Evolutionary conservation across 2,113 vertebrate genomes (phyloP).

Genomic region (Nyctereutes procyonoides): DNA sequence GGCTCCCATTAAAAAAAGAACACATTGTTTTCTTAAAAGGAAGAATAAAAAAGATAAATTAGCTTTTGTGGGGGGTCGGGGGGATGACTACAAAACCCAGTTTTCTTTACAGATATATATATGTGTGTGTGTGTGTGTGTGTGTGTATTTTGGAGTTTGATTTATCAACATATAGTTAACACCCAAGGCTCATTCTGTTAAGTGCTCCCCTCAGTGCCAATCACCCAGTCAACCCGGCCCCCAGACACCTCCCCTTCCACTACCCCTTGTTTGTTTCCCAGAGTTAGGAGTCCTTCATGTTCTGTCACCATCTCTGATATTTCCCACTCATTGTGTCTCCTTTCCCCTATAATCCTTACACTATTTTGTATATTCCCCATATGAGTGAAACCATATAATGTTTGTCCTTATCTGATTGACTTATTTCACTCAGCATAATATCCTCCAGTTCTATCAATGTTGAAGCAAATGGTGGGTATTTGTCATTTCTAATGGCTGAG

Average conservation of each 20-base stretch:
- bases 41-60: background rate
- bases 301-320: too few species aligned
- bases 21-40: background rate
- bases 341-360: background rate
- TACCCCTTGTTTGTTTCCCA: too few species aligned
- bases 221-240: too few species aligned
- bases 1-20: background rate
- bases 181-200: too few species aligned
- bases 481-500: background rate
- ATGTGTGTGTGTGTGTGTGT: too few species aligned
- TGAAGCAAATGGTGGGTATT: background rate
- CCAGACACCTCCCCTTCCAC: too few species aligned
- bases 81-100: too few species aligned
- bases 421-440: background rate
- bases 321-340: background rate
- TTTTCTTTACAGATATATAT: too few species aligned
- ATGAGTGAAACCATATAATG: background rate
- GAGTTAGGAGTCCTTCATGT: too few species aligned
- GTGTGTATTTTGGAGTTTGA: too few species aligned
- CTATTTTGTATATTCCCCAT: background rate
- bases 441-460: background rate
- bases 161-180: too few species aligned
- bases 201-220: too few species aligned
- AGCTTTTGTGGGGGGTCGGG: background rate
- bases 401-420: background rate